These are phyloP conservation scores for Threskiornis aethiopicus DNA, from an alignment of 2,797 vertebrate genomes.

Conservation along the genomic window DNA sequence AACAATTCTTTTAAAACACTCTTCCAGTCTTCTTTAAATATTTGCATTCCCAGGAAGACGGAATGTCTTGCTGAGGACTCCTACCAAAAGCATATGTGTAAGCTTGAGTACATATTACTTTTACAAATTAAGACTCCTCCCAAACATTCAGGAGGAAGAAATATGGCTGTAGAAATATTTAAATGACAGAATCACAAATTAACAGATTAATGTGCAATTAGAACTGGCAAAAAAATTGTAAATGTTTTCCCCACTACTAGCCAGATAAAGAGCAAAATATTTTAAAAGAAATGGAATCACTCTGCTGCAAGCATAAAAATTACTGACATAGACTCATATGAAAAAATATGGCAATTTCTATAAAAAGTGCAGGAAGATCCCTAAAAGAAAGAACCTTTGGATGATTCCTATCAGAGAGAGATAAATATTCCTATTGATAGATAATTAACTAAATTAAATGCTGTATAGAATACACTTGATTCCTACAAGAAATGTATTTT, in stretches of 20 bases:
- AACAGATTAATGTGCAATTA: neutral
- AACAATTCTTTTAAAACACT: neutral
- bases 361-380: neutral
- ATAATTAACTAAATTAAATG: neutral
- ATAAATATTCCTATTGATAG: neutral
- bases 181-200: neutral
- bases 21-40: neutral
- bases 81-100: neutral
- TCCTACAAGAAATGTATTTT: neutral
- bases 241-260: neutral
- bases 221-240: neutral
- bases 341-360: neutral
- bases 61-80: neutral
- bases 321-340: neutral
- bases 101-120: neutral
- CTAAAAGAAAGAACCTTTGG: neutral
- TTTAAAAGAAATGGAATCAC: neutral
- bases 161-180: neutral
- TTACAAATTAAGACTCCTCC: neutral
- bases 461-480: neutral
- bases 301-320: neutral
- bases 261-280: neutral
- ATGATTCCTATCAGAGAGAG: neutral
- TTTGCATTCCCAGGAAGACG: neutral
- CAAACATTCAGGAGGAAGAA: neutral